Evolutionary conservation across 1,140 invertebrate genomes (phyloP), one percentile per base, ranked within the genome.

Genomic region (Bicyclus anynana): DNA sequence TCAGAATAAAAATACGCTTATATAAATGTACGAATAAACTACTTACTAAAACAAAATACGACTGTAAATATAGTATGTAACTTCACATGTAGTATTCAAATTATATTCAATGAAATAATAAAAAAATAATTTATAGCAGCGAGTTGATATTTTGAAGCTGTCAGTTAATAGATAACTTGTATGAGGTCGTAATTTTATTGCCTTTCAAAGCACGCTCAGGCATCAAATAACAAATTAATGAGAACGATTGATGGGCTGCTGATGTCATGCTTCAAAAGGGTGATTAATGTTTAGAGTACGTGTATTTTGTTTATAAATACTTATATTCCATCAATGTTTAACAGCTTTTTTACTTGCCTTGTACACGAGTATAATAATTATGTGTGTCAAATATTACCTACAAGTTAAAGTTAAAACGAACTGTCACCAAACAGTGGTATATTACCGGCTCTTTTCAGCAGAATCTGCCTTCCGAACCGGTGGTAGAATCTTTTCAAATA

Each of bases 171-270:
- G 46, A 50, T 42, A 57, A 42, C 16, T 50, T 50, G 23, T 20
- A 40, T 40, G 38, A 33, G 48, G 29, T 27, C 14, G 14, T 18
- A 20, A 12, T 40, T 23, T 26, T 51, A 46, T 52, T 27, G 13
- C 48, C 37, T 35, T 42, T 50, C 40, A 44, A 53, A 53, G 51
- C 38, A 23, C n/a, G 13, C 37, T 46, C 48, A 17, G 29, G 60
- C 53, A 53, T 67, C 62, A 53, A 63, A 67, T 67, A 63, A 67
- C 60, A 59, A 62, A 62, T 67, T 59, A 67, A 67, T 55, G 60
- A 67, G 60, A 33, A 37, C 53, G 53, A 67, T 57, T 62, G 65
- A 67, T 60, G 50, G 53, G 35, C 44, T 37, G 13, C 35, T 52
- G 44, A 55, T 51, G 48, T 59, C 51, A 58, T 23, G 44, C 29